These are phyloP conservation scores for Epinephelus coioides DNA, from an alignment of 2,797 vertebrate genomes.

Conservation along the genomic window DNA sequence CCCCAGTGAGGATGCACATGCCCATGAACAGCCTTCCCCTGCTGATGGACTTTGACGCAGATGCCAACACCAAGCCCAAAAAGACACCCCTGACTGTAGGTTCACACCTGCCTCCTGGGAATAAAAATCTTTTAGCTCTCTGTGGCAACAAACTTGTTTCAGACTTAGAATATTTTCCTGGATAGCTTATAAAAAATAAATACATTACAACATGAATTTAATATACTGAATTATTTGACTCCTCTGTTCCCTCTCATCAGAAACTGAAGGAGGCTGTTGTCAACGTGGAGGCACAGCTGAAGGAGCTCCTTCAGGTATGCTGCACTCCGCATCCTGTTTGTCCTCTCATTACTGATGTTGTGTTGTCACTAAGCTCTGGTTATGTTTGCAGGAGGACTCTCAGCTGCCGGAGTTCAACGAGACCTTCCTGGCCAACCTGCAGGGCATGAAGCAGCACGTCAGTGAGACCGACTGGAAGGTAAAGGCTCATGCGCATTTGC, in stretches of 20 bases:
- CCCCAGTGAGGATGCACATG: conserved; percentile 78
- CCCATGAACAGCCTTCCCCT: conserved; percentile 80
- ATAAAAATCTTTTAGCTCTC: not conserved
- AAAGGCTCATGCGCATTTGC: conserved; percentile 15
- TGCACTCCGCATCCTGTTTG: not conserved
- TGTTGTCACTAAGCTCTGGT: conserved; percentile 18
- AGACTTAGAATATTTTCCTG: too few relatives aligned
- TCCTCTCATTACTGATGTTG: not conserved
- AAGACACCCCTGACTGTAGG: conserved; percentile 69
- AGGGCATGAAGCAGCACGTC: conserved; percentile 81
- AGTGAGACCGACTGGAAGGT: conserved; percentile 87
- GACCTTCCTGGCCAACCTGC: conserved; percentile 85
- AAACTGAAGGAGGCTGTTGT: conserved; percentile 68
- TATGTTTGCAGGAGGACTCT: conserved; percentile 57
- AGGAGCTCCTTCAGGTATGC: conserved; percentile 88
- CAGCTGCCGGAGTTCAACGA: conserved; percentile 87
- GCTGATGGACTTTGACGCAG: conserved; percentile 52
- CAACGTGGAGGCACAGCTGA: conserved; percentile 88
- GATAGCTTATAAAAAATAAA: not conserved
- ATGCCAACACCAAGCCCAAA: conserved; percentile 9
- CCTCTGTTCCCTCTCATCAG: conserved; percentile 50
- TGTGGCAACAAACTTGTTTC: not conserved
- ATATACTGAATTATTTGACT: not conserved
- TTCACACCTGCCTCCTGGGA: not conserved
- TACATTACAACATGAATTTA: not conserved